Base-by-base conservation (phyloP, 2,113 vertebrate species). In the Catharus minimus region DNA sequence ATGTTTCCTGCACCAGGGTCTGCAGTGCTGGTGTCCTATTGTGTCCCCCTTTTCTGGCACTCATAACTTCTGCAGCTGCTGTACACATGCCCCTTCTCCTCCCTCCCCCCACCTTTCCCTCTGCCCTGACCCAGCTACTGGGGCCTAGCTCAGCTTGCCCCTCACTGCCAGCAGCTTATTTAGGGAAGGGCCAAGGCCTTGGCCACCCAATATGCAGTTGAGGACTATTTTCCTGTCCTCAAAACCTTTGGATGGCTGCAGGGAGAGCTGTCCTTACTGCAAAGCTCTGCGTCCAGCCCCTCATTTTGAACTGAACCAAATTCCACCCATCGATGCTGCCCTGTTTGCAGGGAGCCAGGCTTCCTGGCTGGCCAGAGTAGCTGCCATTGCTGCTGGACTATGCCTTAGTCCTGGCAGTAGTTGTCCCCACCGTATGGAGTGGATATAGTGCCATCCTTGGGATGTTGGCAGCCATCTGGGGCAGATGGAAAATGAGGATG, bases 381-480 rank as follows among this genome's bases (percentile, higher is more conserved):
- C 33, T 0, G 0, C 26, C 2, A 5, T 26, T 65, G 26, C 56
- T 58, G 47, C 65, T 77, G 81, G 52, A 41, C 33, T 11, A 20
- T 5, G 1, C 32, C 30, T 64, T 5, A 61, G n/a, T 80, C 55
- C 36, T 39, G 44, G n/a, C 26, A 30, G 36, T 41, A 8, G 19
- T 2, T 4, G 4, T 50, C 39, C 23, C 41, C 8, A 28, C 17
- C 36, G 56, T 13, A 47, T 47, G 46, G 13, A 47, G 46, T 23
- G 46, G 46, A 23, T 47, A 22, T 3, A 7, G 71, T 28, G 23
- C 15, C 39, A 22, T 50, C 82, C 39, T 43, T 14, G 22, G 53
- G 33, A 53, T 18, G n/a, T 47, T 0, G 1, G 32, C 64, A 58
- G 74, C 65, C 3, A 11, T 65, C 15, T 0, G 0, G 52, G 38